These are phyloP conservation scores for Penaeus indicus DNA, from an alignment of 1,140 invertebrate species.

Conservation along the genomic window DNA sequence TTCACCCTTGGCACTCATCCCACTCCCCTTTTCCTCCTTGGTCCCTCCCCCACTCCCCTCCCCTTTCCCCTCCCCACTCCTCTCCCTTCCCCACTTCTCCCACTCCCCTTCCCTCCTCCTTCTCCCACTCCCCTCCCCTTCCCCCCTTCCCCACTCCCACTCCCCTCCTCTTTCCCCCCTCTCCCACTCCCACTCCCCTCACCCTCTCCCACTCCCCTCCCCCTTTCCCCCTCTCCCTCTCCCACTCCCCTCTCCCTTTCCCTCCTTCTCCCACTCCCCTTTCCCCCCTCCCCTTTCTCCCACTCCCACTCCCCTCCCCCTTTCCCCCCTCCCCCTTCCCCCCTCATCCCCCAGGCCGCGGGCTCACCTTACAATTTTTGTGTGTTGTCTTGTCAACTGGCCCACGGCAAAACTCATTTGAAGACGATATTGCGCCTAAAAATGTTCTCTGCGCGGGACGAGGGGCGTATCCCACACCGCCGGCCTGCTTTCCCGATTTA, in stretches of 20 bases:
- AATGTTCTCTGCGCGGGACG: background rate
- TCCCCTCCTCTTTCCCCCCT: background rate
- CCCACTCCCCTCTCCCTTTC: background rate
- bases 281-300: background rate
- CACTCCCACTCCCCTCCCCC: background rate
- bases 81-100: background rate
- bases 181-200: background rate
- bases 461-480: constrained; percentile 26
- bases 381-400: constrained; percentile 45
- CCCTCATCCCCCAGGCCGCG: background rate
- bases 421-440: constrained; percentile 41
- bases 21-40: constrained; percentile 7
- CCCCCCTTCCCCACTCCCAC: background rate
- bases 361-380: constrained; percentile 27
- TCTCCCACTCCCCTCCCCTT: background rate
- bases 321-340: background rate
- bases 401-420: constrained; percentile 48
- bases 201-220: background rate
- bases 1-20: background rate
- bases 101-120: background rate
- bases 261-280: background rate
- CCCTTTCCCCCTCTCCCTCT: background rate
- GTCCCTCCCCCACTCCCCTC: constrained; percentile 2
- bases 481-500: background rate
- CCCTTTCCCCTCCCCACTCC: background rate